Percentiles rank a stretch among this genome's conserved stretches.
These are phyloP conservation scores for Drosophila monieri DNA, from an alignment of 2,888 invertebrate species.

Conservation along the genomic window DNA sequence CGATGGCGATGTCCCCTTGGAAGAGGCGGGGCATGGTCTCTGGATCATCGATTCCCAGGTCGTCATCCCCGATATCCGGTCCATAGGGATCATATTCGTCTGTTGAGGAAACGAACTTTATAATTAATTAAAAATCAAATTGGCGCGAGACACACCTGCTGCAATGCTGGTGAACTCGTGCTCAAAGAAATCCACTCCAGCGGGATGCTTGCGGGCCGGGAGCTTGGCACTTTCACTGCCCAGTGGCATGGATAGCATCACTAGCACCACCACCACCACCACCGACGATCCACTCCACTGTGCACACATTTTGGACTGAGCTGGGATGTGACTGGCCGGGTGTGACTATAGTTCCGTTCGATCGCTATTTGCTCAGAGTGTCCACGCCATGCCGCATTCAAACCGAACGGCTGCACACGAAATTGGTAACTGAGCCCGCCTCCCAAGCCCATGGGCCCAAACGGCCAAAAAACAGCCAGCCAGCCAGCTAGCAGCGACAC, in stretches of 20 bases:
- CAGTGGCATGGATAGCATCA: constrained; percentile 26
- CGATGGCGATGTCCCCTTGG: constrained; percentile 89
- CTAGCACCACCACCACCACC: constrained; percentile 31
- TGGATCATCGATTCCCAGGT: constrained; percentile 85
- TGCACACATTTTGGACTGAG: constrained; percentile 53
- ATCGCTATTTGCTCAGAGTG: constrained; percentile 37
- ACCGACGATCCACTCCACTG: constrained; percentile 32
- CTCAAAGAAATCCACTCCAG: constrained; percentile 78
- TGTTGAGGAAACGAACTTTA: constrained; percentile 7
- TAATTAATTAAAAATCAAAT: neutral
- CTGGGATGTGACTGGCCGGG: constrained; percentile 34
- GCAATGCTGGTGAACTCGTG: constrained; percentile 72
- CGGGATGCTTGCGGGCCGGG: constrained; percentile 54
- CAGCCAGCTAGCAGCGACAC: constrained; percentile 33
- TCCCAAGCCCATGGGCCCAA: constrained; percentile 15
- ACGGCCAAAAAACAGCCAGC: neutral
- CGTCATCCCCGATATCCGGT: constrained; percentile 60
- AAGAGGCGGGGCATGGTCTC: constrained; percentile 88
- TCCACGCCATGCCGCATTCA: constrained; percentile 58
- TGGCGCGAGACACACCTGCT: constrained; percentile 49
- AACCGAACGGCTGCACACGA: constrained; percentile 55
- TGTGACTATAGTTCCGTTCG: constrained; percentile 46
- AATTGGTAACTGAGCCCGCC: constrained; percentile 60
- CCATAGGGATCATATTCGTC: constrained; percentile 70
- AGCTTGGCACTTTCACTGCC: constrained; percentile 62